A percentile compares a stretch with the other conserved stretches of the same genome.
Conservation (phyloP, 2,113 vertebrate species). For the Loxodonta africana region DNA sequence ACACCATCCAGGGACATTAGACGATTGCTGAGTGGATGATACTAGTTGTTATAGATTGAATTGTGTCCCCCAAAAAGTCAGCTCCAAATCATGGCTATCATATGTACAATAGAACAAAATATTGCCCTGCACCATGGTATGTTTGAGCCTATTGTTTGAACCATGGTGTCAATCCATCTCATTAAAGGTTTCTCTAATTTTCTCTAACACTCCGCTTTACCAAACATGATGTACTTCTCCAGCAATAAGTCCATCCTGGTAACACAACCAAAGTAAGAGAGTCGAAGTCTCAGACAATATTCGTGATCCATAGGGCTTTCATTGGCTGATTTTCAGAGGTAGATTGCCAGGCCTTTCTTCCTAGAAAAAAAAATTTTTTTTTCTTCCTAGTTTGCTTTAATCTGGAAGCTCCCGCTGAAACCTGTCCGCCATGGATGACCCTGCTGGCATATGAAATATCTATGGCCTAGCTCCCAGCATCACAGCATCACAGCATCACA, state of each 20-base stretch:
- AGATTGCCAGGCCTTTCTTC: neutral
- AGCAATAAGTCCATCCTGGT: neutral
- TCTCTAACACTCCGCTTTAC: neutral
- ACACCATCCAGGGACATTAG: neutral
- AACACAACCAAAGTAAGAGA: neutral
- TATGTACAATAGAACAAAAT: neutral
- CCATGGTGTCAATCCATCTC: neutral
- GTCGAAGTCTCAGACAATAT: neutral
- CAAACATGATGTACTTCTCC: neutral
- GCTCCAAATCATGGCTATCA: neutral
- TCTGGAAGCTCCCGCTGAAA: neutral
- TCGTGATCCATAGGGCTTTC: neutral
- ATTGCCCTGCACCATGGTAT: neutral
- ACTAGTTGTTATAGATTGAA: neutral
- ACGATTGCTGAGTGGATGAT: neutral
- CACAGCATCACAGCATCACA: neutral
- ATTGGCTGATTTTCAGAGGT: neutral
- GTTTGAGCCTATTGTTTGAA: neutral
- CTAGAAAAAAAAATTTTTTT: neutral
- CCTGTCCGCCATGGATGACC: neutral
- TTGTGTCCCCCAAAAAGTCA: neutral
- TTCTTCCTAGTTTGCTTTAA: neutral
- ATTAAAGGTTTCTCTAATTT: neutral
- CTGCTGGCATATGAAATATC: neutral
- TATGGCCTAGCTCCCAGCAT: neutral